phyloP scores from a whole-genome alignment of 1,140 invertebrate species.

The Cherax destructor region DNA sequence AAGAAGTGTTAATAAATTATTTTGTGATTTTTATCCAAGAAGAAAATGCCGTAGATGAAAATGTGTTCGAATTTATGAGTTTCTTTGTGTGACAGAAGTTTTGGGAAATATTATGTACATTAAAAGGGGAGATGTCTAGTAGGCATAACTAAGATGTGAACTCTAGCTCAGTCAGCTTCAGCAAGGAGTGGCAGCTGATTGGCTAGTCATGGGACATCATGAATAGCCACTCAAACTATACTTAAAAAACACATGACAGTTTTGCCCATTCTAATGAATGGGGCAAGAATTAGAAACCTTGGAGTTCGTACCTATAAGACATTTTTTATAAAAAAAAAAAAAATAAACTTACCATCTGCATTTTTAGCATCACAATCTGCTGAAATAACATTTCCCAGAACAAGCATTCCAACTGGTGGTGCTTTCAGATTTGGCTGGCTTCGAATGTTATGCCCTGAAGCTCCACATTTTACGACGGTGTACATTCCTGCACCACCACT shows the following conservation, averaged over 20 bases:
- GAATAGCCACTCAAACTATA: too few relatives aligned
- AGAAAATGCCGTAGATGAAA: too few relatives aligned
- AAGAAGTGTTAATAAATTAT: too few relatives aligned
- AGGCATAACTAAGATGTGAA: too few relatives aligned
- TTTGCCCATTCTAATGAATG: background rate
- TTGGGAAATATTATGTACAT: too few relatives aligned
- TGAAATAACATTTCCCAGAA: slow-evolving; percentile 83
- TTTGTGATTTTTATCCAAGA: too few relatives aligned
- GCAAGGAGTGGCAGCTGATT: too few relatives aligned
- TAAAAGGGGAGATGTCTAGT: too few relatives aligned
- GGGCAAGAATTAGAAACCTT: background rate
- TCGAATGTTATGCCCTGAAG: slow-evolving; percentile 88
- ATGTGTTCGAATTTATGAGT: too few relatives aligned
- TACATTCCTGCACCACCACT: slow-evolving; percentile 78
- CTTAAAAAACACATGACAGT: background rate
- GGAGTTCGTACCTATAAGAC: background rate
- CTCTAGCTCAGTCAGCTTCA: too few relatives aligned
- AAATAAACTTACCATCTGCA: slow-evolving; percentile 50
- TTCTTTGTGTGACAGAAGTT: too few relatives aligned
- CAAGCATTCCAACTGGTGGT: slow-evolving; percentile 85
- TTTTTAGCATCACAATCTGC: slow-evolving; percentile 80
- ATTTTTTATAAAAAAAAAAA: background rate
- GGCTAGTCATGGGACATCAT: too few relatives aligned
- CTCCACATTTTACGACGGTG: slow-evolving; percentile 86
- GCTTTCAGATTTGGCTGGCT: slow-evolving; percentile 85